Percentiles rank a stretch among this genome's conserved stretches.
These are phyloP conservation scores for Myotis davidii DNA, from an alignment of 2,113 vertebrate genomes.

Conservation along the genomic window DNA sequence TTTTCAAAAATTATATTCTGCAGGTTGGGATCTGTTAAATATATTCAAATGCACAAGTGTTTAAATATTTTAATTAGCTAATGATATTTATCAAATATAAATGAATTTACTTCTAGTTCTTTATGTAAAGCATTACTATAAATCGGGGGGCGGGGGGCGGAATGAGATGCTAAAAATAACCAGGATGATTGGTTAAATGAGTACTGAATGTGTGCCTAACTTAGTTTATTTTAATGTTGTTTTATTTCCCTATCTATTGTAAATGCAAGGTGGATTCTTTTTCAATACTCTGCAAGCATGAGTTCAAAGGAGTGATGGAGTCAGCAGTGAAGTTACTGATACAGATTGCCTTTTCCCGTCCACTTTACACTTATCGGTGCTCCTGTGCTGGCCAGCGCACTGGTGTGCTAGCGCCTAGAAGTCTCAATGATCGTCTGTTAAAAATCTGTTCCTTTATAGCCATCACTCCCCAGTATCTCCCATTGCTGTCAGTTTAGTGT, in stretches of 20 bases:
- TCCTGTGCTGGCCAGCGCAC: too few species aligned
- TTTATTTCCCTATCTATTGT: neutral
- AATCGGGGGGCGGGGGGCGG: neutral
- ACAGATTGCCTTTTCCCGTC: neutral
- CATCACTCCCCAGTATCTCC: neutral
- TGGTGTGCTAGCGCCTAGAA: too few species aligned
- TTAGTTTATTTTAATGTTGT: neutral
- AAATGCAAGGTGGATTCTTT: neutral
- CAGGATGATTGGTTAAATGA: neutral
- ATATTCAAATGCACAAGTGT: neutral
- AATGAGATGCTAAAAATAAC: neutral
- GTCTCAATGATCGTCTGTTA: neutral
- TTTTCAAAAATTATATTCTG: constrained; percentile 30
- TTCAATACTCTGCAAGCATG: neutral
- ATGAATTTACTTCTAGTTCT: neutral
- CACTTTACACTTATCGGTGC: neutral
- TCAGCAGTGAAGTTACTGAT: neutral
- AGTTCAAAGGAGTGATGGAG: neutral
- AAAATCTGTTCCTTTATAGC: neutral
- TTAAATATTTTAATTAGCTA: neutral
- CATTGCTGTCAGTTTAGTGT: neutral
- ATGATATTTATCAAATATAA: neutral
- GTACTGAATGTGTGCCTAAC: neutral
- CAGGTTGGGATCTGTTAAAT: neutral
- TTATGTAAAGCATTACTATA: neutral